Evolutionary conservation across 2,797 vertebrate species (phyloP).

Genomic region (Sebastes miniatus): DNA sequence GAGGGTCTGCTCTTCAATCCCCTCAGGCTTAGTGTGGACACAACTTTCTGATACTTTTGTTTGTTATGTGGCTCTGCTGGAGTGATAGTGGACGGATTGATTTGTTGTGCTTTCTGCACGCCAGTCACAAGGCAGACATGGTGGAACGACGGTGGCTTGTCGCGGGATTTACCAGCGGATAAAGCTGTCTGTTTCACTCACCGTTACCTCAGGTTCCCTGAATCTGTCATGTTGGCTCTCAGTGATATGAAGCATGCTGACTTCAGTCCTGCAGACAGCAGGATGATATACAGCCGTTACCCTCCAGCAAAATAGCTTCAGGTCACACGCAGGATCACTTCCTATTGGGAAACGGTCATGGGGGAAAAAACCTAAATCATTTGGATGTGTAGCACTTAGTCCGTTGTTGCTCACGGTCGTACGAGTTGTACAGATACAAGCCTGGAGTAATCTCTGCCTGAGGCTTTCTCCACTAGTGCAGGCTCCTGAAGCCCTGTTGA

Average conservation of each 20-base stretch:
- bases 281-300: neutral
- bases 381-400: neutral
- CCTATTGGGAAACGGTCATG: conserved; percentile 13
- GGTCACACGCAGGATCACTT: neutral
- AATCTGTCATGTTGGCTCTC: conserved; percentile 29
- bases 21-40: conserved; percentile 26
- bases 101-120: conserved; percentile 15
- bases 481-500: neutral
- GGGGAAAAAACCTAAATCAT: conserved; percentile 18
- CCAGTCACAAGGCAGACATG: neutral
- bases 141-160: neutral
- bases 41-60: conserved; percentile 6
- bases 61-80: conserved; percentile 17
- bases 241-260: conserved; percentile 1
- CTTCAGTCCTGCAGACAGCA: conserved; percentile 2
- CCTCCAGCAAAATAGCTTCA: neutral
- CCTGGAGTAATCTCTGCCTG: neutral
- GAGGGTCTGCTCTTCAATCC: conserved; percentile 20
- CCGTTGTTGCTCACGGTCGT: neutral
- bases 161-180: conserved; percentile 4
- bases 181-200: conserved; percentile 17
- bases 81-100: conserved; percentile 1
- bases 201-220: neutral
- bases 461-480: neutral
- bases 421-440: neutral